A percentile compares a stretch with the other conserved stretches of the same genome.
Evolutionary conservation across 2,888 invertebrate species (phyloP).

Genomic region (Xylota sylvarum): DNA sequence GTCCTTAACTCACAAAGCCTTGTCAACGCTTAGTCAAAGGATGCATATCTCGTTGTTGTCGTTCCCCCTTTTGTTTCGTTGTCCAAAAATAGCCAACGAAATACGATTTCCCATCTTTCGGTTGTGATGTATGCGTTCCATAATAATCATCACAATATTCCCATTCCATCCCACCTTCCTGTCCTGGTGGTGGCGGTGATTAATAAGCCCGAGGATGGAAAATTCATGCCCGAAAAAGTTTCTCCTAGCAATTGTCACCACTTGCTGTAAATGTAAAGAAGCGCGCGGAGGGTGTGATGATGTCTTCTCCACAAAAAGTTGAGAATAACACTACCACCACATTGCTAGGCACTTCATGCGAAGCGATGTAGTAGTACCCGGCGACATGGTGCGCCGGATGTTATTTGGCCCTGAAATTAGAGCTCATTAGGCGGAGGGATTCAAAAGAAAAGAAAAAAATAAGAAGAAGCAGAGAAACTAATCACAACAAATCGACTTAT

Average conservation of each 20-base stretch:
- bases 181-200: slow-evolving; percentile 42
- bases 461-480: slow-evolving; percentile 51
- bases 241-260: slow-evolving; percentile 57
- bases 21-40: slow-evolving; percentile 62
- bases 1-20: slow-evolving; percentile 19
- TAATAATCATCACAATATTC: slow-evolving; percentile 62
- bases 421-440: slow-evolving; percentile 61
- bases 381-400: slow-evolving; percentile 59
- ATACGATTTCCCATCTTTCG: slow-evolving; percentile 58
- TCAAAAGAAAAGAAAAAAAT: slow-evolving; percentile 32
- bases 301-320: slow-evolving; percentile 10
- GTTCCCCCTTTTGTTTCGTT: slow-evolving; percentile 21
- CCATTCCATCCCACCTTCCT: neutral
- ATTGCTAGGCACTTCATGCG: slow-evolving; percentile 64
- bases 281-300: slow-evolving; percentile 7
- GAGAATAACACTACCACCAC: slow-evolving; percentile 65
- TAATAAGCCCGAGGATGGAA: slow-evolving; percentile 59
- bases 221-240: slow-evolving; percentile 42
- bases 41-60: slow-evolving; percentile 43
- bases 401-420: slow-evolving; percentile 70
- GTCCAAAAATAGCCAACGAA: slow-evolving; percentile 68
- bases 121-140: slow-evolving; percentile 48
- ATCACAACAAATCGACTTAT: slow-evolving; percentile 75
- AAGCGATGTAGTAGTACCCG: slow-evolving; percentile 16
- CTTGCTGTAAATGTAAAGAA: slow-evolving; percentile 20